Evolutionary conservation across 2,113 vertebrate species (phyloP), one percentile per base, ranked within the genome.

Genomic region (Geococcyx californianus): DNA sequence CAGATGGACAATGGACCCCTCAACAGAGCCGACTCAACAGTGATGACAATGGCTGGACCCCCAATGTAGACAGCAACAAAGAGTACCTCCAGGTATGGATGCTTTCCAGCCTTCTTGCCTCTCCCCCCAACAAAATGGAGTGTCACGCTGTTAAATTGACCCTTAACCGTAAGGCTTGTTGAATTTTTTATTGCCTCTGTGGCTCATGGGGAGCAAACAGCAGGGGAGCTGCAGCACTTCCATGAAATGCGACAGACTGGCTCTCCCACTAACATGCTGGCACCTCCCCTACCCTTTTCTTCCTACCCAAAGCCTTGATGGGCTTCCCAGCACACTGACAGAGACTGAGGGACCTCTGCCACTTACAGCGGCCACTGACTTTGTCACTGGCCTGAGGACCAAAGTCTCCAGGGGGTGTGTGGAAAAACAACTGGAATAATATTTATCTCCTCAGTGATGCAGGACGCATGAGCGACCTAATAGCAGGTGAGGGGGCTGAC

Each of bases 1-100:
- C 98, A 1, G 99, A 99, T 8, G 98, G 97, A 23, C 98, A 96
- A 74, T 99, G 99, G 99, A 98, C 98, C 18, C 98, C 99, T 4
- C 98, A 98, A 29, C 99, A 99, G 95, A 99, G 99, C 69, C 98
- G 99, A 5, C 99, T 99, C 79, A 99, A 99, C 76, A 98, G 99
- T 31, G 98, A 99, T 18, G 98, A 99, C 97, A 99, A 99, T 0
- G 99, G 98, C 45, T 99, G 99, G 99, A 99, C 99, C 9, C 99
- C 99, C 74, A 98, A 98, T 29, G 98, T 99, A 54, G 99, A 99
- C 97, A 99, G 98, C 98, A 99, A 98, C 98, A 99, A 98, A 95
- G 99, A 99, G 76, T 99, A 98, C 96, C 98, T 99, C 72, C 99
- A 99, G 99, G 99, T 99, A 97, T 17, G 26, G 70, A 16, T 0